These are phyloP conservation scores for Xestia xanthographa DNA, from an alignment of 2,888 invertebrate genomes.

Conservation along the genomic window DNA sequence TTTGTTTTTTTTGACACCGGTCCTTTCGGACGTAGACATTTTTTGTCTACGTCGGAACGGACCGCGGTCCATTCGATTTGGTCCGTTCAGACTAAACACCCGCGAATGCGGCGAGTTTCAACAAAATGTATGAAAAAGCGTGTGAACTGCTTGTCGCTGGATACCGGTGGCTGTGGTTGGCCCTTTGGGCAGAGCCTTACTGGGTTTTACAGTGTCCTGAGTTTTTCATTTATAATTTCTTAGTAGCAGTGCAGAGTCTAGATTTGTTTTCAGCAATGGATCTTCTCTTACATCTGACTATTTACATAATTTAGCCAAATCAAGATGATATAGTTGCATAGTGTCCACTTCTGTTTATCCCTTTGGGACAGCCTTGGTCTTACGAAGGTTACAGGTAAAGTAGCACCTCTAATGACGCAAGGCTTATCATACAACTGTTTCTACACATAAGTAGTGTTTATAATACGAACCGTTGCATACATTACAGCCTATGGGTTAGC, in stretches of 20 bases:
- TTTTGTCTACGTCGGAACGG: too few relatives aligned
- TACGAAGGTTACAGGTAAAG: not conserved
- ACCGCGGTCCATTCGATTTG: too few relatives aligned
- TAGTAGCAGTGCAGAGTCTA: too few relatives aligned
- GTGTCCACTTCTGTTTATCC: not conserved
- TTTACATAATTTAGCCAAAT: not conserved
- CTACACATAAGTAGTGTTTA: conserved; percentile 5
- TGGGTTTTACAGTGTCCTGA: not conserved
- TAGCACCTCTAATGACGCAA: not conserved
- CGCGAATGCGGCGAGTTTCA: too few relatives aligned
- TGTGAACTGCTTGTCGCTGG: too few relatives aligned
- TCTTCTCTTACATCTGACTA: not conserved
- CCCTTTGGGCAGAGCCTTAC: too few relatives aligned
- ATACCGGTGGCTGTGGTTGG: too few relatives aligned
- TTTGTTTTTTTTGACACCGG: too few relatives aligned
- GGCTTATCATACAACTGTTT: conserved; percentile 9
- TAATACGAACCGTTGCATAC: conserved; percentile 15
- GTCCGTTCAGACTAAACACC: too few relatives aligned
- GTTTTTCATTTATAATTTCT: not conserved
- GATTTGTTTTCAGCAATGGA: not conserved
- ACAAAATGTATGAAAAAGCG: too few relatives aligned
- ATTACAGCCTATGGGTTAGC: conserved; percentile 17
- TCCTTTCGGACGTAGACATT: too few relatives aligned
- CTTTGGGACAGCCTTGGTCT: not conserved
- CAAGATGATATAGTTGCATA: not conserved